Conservation (phyloP, 2,113 vertebrate genomes). For the Donacobius atricapilla region DNA sequence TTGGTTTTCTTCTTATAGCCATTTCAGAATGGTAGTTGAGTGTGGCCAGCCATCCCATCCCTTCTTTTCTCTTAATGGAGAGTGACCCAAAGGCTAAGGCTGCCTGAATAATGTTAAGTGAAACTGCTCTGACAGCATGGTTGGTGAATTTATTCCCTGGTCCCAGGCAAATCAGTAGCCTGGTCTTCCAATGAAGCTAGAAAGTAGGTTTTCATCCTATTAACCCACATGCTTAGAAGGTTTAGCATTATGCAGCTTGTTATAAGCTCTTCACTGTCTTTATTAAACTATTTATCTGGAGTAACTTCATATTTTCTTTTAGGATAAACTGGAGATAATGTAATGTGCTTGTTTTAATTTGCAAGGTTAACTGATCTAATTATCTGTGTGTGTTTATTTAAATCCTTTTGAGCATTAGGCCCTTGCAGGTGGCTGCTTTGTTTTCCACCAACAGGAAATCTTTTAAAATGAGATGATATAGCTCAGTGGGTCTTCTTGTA, state of each 20-base stretch:
- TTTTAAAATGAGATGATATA: slow-evolving; percentile 73
- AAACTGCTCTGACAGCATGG: not conserved
- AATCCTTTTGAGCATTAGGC: slow-evolving; percentile 68
- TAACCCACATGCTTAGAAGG: not conserved
- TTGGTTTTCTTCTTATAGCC: not conserved
- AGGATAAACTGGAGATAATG: slow-evolving; percentile 76
- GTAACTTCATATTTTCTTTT: slow-evolving; percentile 78
- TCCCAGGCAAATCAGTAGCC: not conserved
- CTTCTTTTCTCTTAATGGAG: not conserved
- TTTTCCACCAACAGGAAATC: slow-evolving; percentile 75
- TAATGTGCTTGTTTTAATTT: slow-evolving; percentile 79
- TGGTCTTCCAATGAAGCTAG: not conserved
- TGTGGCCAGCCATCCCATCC: not conserved
- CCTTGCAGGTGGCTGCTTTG: slow-evolving; percentile 75
- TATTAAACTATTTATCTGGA: slow-evolving; percentile 71
- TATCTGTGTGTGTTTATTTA: slow-evolving; percentile 75
- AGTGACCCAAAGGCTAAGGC: not conserved
- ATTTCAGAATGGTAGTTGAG: not conserved
- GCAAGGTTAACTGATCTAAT: slow-evolving; percentile 80
- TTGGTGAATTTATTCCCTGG: not conserved
- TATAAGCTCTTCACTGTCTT: slow-evolving; percentile 36
- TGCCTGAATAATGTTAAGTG: not conserved
- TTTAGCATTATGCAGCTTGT: not conserved
- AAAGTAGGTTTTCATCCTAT: not conserved
- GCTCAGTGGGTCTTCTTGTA: slow-evolving; percentile 66